Conservation (phyloP, 2,888 invertebrate genomes). For the Muschampia plurimacula region DNA sequence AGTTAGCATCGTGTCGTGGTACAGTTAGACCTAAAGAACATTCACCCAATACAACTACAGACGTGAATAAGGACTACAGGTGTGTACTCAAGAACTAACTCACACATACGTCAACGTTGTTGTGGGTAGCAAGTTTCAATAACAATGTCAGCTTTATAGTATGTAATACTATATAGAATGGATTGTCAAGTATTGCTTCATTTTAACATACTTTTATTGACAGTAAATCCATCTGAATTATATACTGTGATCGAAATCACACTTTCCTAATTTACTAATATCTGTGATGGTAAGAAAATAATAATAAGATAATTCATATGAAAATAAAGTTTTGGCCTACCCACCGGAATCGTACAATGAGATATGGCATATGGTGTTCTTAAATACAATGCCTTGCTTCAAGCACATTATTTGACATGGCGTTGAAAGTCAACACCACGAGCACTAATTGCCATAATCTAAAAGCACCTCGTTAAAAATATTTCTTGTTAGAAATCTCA, state of each 20-base stretch:
- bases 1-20: slow-evolving; percentile 88
- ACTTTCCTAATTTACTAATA: slow-evolving; percentile 76
- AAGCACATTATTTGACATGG: slow-evolving; percentile 27
- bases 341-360: slow-evolving; percentile 64
- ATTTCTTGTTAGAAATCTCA: slow-evolving; percentile 35
- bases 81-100: slow-evolving; percentile 83
- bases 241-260: slow-evolving; percentile 71
- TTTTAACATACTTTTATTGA: slow-evolving; percentile 57
- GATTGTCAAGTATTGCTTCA: slow-evolving; percentile 48
- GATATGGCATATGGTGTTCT: slow-evolving; percentile 44
- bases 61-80: slow-evolving; percentile 85
- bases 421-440: slow-evolving; percentile 22
- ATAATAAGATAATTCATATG: slow-evolving; percentile 64
- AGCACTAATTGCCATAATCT: slow-evolving; percentile 17
- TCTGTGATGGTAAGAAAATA: slow-evolving; percentile 76
- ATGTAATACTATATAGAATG: slow-evolving; percentile 53
- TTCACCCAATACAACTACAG: slow-evolving; percentile 79
- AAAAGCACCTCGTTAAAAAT: slow-evolving; percentile 14
- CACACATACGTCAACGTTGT: slow-evolving; percentile 43
- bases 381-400: slow-evolving; percentile 50
- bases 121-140: slow-evolving; percentile 20
- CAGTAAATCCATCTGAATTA: slow-evolving; percentile 48
- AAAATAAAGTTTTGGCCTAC: slow-evolving; percentile 68
- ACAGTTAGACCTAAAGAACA: slow-evolving; percentile 85
- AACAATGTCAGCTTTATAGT: slow-evolving; percentile 54